phyloP scores from a whole-genome alignment of 2,113 vertebrate genomes.

The Tychaedon coryphoeus region DNA sequence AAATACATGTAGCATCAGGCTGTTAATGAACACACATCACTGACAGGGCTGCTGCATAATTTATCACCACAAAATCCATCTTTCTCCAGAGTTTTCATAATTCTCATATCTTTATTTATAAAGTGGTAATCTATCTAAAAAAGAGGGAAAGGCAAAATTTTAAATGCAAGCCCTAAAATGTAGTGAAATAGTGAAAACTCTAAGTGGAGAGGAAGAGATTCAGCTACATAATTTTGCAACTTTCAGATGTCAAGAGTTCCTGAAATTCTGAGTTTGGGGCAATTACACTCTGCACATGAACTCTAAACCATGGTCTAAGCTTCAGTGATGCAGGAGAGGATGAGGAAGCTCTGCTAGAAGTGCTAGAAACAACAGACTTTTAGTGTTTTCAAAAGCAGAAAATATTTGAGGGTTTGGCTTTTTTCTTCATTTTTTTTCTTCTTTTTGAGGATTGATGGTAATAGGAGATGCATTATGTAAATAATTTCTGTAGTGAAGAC shows the following conservation, averaged over 20 bases:
- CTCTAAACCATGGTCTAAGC: not conserved
- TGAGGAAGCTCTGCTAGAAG: not conserved
- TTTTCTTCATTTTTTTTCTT: not conserved
- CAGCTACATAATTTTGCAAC: not conserved
- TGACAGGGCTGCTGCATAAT: not conserved
- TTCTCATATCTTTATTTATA: not conserved
- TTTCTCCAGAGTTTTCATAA: not conserved
- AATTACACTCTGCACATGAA: accelerated
- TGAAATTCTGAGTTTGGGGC: not conserved
- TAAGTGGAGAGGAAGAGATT: not conserved
- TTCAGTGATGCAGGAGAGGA: not conserved
- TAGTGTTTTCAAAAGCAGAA: not conserved
- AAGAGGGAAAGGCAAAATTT: not conserved
- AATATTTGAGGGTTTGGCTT: not conserved
- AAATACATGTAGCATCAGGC: not conserved
- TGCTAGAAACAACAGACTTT: not conserved
- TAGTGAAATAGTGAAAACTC: not conserved
- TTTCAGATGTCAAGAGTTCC: not conserved
- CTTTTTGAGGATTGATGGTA: not conserved
- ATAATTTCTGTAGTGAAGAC: not conserved
- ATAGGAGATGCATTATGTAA: not conserved
- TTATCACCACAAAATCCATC: not conserved
- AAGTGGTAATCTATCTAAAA: not conserved
- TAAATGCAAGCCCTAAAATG: not conserved
- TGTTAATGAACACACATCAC: not conserved